These are phyloP conservation scores for Tricholaema leucomelas DNA, from an alignment of 2,113 vertebrate genomes.

Conservation along the genomic window DNA sequence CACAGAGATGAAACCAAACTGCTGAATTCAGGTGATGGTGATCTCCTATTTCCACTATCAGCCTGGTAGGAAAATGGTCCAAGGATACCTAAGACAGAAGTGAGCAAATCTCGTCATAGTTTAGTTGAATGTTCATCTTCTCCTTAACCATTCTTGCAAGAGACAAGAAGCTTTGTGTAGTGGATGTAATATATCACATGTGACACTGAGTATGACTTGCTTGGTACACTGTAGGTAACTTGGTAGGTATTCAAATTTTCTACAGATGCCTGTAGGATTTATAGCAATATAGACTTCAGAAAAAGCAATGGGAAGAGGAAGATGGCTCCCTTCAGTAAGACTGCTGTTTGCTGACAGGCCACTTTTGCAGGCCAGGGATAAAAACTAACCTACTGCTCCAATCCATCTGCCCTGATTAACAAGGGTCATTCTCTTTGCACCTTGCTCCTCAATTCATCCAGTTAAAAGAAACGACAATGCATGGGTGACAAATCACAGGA, in stretches of 20 bases:
- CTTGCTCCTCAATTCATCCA: background rate
- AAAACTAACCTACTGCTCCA: constrained; percentile 12
- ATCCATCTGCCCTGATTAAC: background rate
- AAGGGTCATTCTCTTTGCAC: background rate
- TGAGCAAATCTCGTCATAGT: background rate
- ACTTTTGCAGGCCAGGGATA: background rate
- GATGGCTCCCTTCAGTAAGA: background rate
- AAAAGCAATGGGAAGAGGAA: background rate
- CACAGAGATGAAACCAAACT: background rate
- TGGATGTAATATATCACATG: background rate
- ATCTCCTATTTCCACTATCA: background rate
- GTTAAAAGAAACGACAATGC: constrained; percentile 24
- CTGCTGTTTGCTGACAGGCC: background rate
- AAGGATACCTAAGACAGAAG: background rate
- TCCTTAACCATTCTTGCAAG: background rate
- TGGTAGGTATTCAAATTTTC: background rate
- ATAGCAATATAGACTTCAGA: background rate
- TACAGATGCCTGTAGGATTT: background rate
- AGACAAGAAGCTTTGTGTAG: background rate
- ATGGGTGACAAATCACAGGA: background rate
- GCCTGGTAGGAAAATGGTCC: background rate
- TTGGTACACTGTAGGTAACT: background rate
- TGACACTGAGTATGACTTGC: background rate
- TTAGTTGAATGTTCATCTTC: background rate
- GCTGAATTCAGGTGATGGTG: background rate